Percentiles rank a stretch among this genome's conserved stretches.
phyloP scores from a whole-genome alignment of 2,113 vertebrate genomes.

The Laticauda colubrina region DNA sequence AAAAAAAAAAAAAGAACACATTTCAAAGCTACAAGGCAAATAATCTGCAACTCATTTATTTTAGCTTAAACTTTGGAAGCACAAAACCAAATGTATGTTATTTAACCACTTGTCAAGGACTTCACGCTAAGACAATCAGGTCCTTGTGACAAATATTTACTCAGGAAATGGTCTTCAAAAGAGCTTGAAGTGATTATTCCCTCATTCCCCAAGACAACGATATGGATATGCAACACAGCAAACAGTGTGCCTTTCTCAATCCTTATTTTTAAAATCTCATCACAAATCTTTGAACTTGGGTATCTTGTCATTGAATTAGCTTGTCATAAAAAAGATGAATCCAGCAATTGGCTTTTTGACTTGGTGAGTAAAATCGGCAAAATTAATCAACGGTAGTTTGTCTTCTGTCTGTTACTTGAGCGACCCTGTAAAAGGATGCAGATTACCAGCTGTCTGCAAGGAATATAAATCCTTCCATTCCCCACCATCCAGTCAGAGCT shows the following conservation, averaged over 20 bases:
- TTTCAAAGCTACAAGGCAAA: neutral
- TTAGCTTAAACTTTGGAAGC: neutral
- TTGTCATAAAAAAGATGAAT: neutral
- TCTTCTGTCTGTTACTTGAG: neutral
- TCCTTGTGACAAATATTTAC: neutral
- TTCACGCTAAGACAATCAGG: neutral
- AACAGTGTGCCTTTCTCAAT: neutral
- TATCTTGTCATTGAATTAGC: neutral
- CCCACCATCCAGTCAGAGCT: too few species aligned
- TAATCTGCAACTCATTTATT: neutral
- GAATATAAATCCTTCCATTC: too few species aligned
- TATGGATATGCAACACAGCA: neutral
- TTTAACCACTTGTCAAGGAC: neutral
- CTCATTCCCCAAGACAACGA: neutral
- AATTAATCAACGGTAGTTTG: neutral
- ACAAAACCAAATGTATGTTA: neutral
- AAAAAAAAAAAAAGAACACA: neutral
- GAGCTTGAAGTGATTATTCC: neutral
- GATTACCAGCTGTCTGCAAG: too few species aligned
- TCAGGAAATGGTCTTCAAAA: neutral
- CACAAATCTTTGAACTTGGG: neutral
- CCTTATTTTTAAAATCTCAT: neutral
- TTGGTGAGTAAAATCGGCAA: neutral
- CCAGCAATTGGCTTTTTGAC: neutral
- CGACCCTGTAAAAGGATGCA: too few species aligned